phyloP scores from a whole-genome alignment of 2,797 vertebrate species.

The Falco biarmicus region DNA sequence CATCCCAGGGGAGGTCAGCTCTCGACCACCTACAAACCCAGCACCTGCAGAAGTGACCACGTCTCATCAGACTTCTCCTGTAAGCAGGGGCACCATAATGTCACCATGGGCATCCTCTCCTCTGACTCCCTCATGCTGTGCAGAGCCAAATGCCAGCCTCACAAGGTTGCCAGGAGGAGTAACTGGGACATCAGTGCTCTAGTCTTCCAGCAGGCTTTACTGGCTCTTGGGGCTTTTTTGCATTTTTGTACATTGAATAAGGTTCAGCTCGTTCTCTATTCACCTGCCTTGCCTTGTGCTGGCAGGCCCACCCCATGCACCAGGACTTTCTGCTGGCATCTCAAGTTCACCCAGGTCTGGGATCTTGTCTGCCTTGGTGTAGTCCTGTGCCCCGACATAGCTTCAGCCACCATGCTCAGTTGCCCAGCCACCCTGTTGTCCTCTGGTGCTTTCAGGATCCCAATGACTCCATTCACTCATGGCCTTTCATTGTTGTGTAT shows the following conservation, averaged over 20 bases:
- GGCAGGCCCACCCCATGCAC: not conserved
- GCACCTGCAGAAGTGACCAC: constrained; percentile 15
- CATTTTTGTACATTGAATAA: not conserved
- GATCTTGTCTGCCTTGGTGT: not conserved
- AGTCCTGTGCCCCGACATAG: not conserved
- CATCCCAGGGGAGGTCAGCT: not conserved
- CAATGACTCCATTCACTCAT: accelerated
- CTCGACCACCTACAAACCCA: constrained; percentile 62
- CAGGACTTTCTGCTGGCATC: not conserved
- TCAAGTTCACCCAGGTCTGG: not conserved
- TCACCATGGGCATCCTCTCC: not conserved
- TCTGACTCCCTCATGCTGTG: not conserved
- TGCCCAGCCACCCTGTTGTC: accelerated
- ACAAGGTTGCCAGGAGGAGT: not conserved
- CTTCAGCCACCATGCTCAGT: not conserved
- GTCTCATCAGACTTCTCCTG: constrained; percentile 31
- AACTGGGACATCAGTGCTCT: not conserved
- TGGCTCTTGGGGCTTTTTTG: not conserved
- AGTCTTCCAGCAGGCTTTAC: not conserved
- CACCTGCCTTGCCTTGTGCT: not conserved
- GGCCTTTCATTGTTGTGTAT: not conserved
- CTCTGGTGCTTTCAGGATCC: not conserved
- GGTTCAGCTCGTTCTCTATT: not conserved
- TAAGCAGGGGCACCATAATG: not conserved
- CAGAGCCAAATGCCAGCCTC: not conserved